These are phyloP conservation scores for Notolabrus celidotus DNA, from an alignment of 2,797 vertebrate genomes.

Conservation along the genomic window DNA sequence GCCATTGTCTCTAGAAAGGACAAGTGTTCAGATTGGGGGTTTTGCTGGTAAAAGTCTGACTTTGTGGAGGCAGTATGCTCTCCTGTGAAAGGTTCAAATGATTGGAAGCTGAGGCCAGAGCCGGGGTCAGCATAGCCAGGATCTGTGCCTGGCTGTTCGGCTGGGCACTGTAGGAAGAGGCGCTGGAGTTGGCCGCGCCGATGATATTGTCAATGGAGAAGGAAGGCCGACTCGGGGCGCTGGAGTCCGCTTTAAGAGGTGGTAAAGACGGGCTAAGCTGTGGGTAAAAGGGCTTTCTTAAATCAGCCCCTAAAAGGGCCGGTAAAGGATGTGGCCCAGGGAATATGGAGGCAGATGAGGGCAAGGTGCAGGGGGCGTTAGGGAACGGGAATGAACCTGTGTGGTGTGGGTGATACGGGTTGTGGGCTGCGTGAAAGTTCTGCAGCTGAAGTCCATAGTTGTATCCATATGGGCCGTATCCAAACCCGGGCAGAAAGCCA, in stretches of 20 bases:
- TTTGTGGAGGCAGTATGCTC: conserved; percentile 84
- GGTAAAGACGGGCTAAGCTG: conserved; percentile 88
- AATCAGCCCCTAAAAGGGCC: conserved; percentile 86
- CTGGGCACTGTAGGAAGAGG: conserved; percentile 85
- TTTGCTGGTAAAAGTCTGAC: conserved; percentile 92
- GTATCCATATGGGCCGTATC: conserved; percentile 96
- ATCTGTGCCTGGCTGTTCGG: conserved; percentile 92
- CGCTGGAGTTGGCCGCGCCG: conserved; percentile 86
- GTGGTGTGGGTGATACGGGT: conserved; percentile 84
- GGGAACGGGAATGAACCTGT: conserved; percentile 87
- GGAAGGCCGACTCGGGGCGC: conserved; percentile 85
- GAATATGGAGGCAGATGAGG: conserved; percentile 85
- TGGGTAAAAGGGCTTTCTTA: conserved; percentile 95
- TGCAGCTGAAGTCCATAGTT: conserved; percentile 96
- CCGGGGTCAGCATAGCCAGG: conserved; percentile 93
- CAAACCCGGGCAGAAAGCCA: conserved; percentile 94
- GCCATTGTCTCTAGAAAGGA: conserved; percentile 86
- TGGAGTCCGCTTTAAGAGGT: conserved; percentile 92
- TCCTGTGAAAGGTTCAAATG: conserved; percentile 93
- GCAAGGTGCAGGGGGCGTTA: conserved; percentile 85
- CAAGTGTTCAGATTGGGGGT: conserved; percentile 91
- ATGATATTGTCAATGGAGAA: conserved; percentile 99
- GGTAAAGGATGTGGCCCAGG: conserved; percentile 84
- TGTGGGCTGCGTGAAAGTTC: conserved; percentile 89
- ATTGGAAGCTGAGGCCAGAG: conserved; percentile 90